Percentiles rank a stretch among this genome's conserved stretches.
Evolutionary conservation across 2,113 vertebrate genomes (phyloP).

Genomic region (Echinops telfairi): DNA sequence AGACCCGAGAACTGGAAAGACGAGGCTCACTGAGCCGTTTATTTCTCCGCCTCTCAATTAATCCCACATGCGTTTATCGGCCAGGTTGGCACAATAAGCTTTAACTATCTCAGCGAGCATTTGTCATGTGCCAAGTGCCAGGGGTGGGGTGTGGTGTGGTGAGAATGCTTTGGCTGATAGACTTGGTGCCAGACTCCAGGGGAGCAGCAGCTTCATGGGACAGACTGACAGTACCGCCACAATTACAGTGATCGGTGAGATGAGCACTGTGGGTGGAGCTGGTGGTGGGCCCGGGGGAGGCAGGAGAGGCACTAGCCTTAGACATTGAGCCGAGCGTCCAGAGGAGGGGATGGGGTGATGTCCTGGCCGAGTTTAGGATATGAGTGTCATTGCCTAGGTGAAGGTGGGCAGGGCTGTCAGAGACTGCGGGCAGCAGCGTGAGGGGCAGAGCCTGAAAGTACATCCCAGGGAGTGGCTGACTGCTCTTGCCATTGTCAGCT

Average conservation of each 20-base stretch:
- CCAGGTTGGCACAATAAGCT: too few relatives aligned
- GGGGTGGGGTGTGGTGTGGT: fast-evolving
- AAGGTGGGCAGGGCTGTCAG: neutral
- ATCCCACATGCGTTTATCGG: too few relatives aligned
- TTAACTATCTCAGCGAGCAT: neutral
- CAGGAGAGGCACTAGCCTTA: neutral
- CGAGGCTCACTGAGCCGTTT: too few relatives aligned
- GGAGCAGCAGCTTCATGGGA: neutral
- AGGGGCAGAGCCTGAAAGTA: neutral
- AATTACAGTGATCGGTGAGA: too few relatives aligned
- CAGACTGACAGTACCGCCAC: neutral
- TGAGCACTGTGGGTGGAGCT: neutral
- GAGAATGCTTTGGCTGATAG: neutral
- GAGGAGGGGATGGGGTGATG: neutral
- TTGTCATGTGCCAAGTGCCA: neutral
- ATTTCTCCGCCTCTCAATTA: too few relatives aligned
- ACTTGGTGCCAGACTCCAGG: neutral
- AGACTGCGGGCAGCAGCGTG: neutral
- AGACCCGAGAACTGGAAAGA: too few relatives aligned
- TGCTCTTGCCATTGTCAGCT: neutral
- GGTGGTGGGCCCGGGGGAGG: neutral
- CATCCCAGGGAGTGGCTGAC: neutral
- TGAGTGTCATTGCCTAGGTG: neutral
- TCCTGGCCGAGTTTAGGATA: neutral
- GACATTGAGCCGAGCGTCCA: neutral